A percentile compares a stretch with the other conserved stretches of the same genome.
Evolutionary conservation across 2,888 invertebrate genomes (phyloP).

Genomic region (Pachycephus smyrnensis): DNA sequence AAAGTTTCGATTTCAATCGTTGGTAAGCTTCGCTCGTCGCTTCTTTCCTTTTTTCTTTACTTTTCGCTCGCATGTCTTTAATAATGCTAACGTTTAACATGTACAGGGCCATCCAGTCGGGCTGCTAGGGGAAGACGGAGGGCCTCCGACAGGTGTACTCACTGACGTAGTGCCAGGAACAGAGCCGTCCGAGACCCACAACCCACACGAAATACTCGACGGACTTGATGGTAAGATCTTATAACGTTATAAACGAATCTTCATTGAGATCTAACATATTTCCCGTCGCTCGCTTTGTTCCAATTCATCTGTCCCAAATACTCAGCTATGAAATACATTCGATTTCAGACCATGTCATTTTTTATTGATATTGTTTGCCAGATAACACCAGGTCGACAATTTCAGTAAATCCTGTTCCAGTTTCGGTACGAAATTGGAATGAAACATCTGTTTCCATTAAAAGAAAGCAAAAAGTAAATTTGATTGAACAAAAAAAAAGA

Average conservation of each 20-base stretch:
- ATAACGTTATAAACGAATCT: constrained; percentile 43
- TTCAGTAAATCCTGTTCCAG: neutral
- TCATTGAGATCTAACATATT: constrained; percentile 44
- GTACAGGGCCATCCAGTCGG: constrained; percentile 62
- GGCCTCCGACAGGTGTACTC: constrained; percentile 56
- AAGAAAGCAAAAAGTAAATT: neutral
- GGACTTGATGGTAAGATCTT: constrained; percentile 67
- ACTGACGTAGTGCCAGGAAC: constrained; percentile 60
- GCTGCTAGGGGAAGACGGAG: constrained; percentile 61
- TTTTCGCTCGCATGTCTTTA: neutral
- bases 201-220: constrained; percentile 66
- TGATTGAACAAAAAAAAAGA: neutral
- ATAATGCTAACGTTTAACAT: constrained; percentile 17
- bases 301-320: neutral
- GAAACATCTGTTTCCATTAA: neutral
- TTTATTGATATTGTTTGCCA: neutral
- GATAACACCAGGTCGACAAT: neutral
- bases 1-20: neutral
- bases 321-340: neutral
- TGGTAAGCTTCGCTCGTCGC: neutral
- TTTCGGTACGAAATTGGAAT: neutral
- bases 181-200: constrained; percentile 63
- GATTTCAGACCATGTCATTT: neutral
- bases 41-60: neutral
- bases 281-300: constrained; percentile 19